Evolutionary conservation across 2,797 vertebrate species (phyloP).

Genomic region (Tympanoctomys barrerae): DNA sequence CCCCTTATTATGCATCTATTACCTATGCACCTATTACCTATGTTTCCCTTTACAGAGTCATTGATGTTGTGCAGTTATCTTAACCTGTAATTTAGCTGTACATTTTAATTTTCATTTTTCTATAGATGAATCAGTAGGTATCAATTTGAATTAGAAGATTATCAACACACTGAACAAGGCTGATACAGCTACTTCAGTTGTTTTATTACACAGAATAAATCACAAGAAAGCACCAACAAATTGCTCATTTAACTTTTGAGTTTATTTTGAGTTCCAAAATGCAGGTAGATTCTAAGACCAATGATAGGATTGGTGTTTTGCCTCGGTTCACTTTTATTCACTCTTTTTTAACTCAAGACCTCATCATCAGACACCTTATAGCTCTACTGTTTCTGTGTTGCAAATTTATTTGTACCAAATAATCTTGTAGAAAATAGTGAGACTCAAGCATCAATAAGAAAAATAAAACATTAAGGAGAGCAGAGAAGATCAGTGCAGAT

Average conservation of each 20-base stretch:
- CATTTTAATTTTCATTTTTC: not conserved
- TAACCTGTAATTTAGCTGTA: not conserved
- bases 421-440: not conserved
- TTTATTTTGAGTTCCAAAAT: slow-evolving; percentile 37
- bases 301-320: slow-evolving; percentile 59
- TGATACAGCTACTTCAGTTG: slow-evolving; percentile 70
- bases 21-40: not conserved
- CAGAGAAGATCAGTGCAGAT: not conserved
- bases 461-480: not conserved
- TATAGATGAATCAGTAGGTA: slow-evolving; percentile 29
- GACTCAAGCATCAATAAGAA: slow-evolving; percentile 32
- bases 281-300: slow-evolving; percentile 38
- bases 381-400: slow-evolving; percentile 57
- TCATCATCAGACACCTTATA: slow-evolving; percentile 51
- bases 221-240: slow-evolving; percentile 52
- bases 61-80: not conserved
- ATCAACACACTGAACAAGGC: slow-evolving; percentile 27
- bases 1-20: not conserved
- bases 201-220: slow-evolving; percentile 66
- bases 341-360: slow-evolving; percentile 62
- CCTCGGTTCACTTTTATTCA: slow-evolving; percentile 62
- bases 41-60: not conserved
- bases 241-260: slow-evolving; percentile 59
- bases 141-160: not conserved
- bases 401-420: slow-evolving; percentile 56